Conservation (phyloP, 2,797 vertebrate genomes). For the Tangara arthus region DNA sequence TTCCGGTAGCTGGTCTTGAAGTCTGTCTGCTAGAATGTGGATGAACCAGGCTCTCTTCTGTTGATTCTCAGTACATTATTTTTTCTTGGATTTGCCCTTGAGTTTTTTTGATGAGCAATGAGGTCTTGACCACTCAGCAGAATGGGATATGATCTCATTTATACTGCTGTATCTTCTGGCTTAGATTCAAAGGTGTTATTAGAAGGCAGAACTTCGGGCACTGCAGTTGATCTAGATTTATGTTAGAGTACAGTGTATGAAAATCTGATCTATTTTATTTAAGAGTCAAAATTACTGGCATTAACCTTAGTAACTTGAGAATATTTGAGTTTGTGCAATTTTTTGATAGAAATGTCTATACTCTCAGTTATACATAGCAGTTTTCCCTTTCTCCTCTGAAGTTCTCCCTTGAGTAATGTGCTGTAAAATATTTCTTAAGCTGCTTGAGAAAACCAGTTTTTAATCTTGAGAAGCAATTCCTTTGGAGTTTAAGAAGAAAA, state of each 20-base stretch:
- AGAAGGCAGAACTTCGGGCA: not conserved
- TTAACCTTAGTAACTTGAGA: not conserved
- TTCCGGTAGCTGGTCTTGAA: not conserved
- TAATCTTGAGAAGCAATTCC: not conserved
- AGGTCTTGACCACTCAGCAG: not conserved
- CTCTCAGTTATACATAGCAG: not conserved
- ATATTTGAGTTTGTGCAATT: not conserved
- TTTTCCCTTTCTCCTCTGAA: not conserved
- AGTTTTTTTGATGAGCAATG: not conserved
- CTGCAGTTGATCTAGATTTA: not conserved
- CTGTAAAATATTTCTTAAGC: not conserved
- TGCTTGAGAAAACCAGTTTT: not conserved
- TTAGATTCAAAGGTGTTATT: not conserved
- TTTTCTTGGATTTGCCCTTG: constrained; percentile 13
- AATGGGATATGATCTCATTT: constrained; percentile 19
- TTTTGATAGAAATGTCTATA: not conserved
- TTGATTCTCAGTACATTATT: not conserved
- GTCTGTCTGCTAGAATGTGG: not conserved
- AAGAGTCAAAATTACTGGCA: not conserved
- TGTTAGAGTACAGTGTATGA: not conserved
- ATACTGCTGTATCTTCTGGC: not conserved
- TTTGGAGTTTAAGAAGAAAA: not conserved
- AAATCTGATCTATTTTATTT: constrained; percentile 6
- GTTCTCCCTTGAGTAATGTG: not conserved
- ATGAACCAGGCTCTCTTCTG: not conserved